Evolutionary conservation across 2,888 invertebrate genomes (phyloP).

Genomic region (Apodemia duryi): DNA sequence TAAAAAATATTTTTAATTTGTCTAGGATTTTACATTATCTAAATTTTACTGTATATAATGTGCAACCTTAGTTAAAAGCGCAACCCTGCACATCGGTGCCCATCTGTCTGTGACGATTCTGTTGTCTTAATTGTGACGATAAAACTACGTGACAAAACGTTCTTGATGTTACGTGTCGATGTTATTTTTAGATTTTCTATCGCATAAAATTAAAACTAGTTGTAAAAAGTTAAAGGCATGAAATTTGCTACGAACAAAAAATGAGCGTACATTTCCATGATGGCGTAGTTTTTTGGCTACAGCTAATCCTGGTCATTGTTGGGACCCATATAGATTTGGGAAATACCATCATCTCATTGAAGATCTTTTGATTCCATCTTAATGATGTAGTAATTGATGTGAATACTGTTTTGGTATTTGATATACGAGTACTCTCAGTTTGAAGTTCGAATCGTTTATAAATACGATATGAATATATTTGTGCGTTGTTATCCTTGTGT

Average conservation of each 20-base stretch:
- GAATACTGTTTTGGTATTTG: too few relatives aligned
- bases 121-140: slow-evolving; percentile 10
- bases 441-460: too few relatives aligned
- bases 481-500: too few relatives aligned
- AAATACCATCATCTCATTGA: too few relatives aligned
- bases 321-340: too few relatives aligned
- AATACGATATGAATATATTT: too few relatives aligned
- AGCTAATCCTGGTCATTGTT: too few relatives aligned
- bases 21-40: too few relatives aligned
- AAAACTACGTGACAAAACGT: slow-evolving; percentile 10
- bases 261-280: neutral
- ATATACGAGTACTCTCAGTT: too few relatives aligned
- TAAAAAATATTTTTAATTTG: too few relatives aligned
- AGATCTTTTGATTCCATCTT: too few relatives aligned
- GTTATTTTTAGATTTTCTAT: neutral
- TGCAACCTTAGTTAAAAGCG: neutral
- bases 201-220: neutral
- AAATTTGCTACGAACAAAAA: slow-evolving; percentile 3
- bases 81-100: neutral
- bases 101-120: slow-evolving; percentile 1
- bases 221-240: slow-evolving; percentile 7
- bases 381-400: too few relatives aligned
- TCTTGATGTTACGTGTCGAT: neutral
- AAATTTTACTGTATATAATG: neutral
- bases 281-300: neutral